These are phyloP conservation scores for Brassicogethes aeneus DNA, from an alignment of 2,888 invertebrate species.

Conservation along the genomic window DNA sequence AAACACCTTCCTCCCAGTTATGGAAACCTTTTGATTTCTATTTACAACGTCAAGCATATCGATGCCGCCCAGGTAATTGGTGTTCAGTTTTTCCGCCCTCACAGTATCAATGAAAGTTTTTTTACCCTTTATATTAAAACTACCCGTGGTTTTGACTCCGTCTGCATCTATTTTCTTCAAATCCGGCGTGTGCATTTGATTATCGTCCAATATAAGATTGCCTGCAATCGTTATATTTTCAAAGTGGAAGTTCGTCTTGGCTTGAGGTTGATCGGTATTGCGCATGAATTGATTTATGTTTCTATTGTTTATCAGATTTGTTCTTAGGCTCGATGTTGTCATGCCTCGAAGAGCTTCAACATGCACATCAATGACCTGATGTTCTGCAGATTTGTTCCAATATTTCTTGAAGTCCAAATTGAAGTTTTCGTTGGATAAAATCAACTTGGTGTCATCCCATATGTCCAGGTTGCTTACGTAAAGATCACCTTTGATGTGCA, in stretches of 20 bases:
- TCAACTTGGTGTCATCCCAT: slow-evolving; percentile 18
- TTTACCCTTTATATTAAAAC: slow-evolving; percentile 25
- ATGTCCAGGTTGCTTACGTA: slow-evolving; percentile 26
- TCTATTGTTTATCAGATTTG: slow-evolving; percentile 27
- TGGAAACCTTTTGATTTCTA: slow-evolving; percentile 9
- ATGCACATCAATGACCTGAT: slow-evolving; percentile 27
- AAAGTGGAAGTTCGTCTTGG: slow-evolving; percentile 27
- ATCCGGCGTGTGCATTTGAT: slow-evolving; percentile 26
- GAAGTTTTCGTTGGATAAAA: slow-evolving; percentile 24
- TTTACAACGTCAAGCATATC: slow-evolving; percentile 12
- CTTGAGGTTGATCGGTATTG: slow-evolving; percentile 22
- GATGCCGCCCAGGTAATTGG: slow-evolving; percentile 15
- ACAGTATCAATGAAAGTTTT: slow-evolving; percentile 24
- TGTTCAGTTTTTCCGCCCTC: slow-evolving; percentile 20
- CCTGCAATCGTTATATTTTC: slow-evolving; percentile 30
- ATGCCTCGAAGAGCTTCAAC: slow-evolving; percentile 27
- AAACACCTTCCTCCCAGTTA: slow-evolving; percentile 17
- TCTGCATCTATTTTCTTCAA: slow-evolving; percentile 25
- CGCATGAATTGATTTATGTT: slow-evolving; percentile 27
- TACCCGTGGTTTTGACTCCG: slow-evolving; percentile 30
- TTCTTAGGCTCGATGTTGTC: slow-evolving; percentile 27
- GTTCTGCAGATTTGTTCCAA: slow-evolving; percentile 31
- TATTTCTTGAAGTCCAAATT: slow-evolving; percentile 22
- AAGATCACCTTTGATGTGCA: slow-evolving; percentile 33
- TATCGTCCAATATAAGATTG: slow-evolving; percentile 25